Evolutionary conservation across 2,113 vertebrate species (phyloP), one percentile per base, ranked within the genome.

Genomic region (Spea bombifrons): DNA sequence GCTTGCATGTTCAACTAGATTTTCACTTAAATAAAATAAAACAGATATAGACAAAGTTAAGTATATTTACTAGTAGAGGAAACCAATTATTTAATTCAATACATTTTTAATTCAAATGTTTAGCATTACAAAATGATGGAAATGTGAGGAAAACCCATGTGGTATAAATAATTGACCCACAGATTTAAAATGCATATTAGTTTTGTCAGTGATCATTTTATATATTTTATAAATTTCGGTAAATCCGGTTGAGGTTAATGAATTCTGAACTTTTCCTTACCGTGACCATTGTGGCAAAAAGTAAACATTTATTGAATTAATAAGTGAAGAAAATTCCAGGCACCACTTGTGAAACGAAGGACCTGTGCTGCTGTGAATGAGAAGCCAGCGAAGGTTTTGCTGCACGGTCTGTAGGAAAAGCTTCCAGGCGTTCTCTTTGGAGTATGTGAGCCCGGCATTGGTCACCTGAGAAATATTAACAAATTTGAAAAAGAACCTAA

Each of bases 231-330:
- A 30, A 1, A 30, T 30, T 30, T 30, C 30, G 30, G 30, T 30
- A 1, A 30, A 1, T 30, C 2, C 30, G 30, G 30, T 30, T 30
- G 30, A 30, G 30, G 30, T 30, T 30, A 30, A 30, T n/a, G 16
- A 53, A 4, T 48, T 66, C 6, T 63, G 45, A 5, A 45, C 2
- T 48, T 72, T 49, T 30, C 86, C 67, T 65, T 44, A 77, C 82
- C 83, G 78, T 84, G 86, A 86, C 83, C 87, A 81, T 78, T 80
- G 83, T 82, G 85, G 86, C 81, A 90, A 72, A 85, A 86, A 88
- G 82, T 81, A 83, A 48, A 83, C 72, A 49, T 66, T 74, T 53
- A 77, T 30, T 68, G 70, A 52, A 75, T 81, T 76, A 55, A 76
- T 70, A 66, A 83, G 76, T n/a, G 69, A 61, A 45, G 68, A 53